phyloP scores from a whole-genome alignment of 1,140 invertebrate genomes.

The Lucilia sericata region DNA sequence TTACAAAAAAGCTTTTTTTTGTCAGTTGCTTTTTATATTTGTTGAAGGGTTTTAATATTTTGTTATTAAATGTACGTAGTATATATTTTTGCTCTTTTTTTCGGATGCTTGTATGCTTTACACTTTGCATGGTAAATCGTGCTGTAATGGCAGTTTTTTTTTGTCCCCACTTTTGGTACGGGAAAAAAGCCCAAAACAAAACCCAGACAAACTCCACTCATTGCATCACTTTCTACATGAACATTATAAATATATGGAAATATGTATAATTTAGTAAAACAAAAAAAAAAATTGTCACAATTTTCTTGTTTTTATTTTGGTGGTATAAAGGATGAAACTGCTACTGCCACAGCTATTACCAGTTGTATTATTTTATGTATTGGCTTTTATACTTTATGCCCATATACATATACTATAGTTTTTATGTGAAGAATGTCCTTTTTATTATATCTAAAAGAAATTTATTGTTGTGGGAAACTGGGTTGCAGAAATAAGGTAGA shows the following conservation, averaged over 20 bases:
- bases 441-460: not conserved
- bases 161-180: not conserved
- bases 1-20: no score
- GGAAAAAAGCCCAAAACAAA: not conserved
- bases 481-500: not conserved
- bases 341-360: not conserved
- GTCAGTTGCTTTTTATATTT: no score
- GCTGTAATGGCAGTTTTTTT: not conserved
- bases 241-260: slow-evolving; percentile 20
- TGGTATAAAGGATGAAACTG: not conserved
- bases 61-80: slow-evolving; percentile 1
- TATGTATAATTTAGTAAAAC: not conserved
- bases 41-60: not conserved
- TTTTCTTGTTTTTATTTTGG: not conserved
- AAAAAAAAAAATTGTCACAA: not conserved
- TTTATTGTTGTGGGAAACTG: not conserved
- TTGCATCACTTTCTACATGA: not conserved
- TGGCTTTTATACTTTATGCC: not conserved
- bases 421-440: not conserved
- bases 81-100: no score
- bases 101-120: not conserved
- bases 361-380: not conserved
- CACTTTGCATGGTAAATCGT: slow-evolving; percentile 7
- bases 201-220: slow-evolving; percentile 6
- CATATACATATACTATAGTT: not conserved